Evolutionary conservation across 2,888 invertebrate genomes (phyloP).

Genomic region (Drosophila parthenogenetica): DNA sequence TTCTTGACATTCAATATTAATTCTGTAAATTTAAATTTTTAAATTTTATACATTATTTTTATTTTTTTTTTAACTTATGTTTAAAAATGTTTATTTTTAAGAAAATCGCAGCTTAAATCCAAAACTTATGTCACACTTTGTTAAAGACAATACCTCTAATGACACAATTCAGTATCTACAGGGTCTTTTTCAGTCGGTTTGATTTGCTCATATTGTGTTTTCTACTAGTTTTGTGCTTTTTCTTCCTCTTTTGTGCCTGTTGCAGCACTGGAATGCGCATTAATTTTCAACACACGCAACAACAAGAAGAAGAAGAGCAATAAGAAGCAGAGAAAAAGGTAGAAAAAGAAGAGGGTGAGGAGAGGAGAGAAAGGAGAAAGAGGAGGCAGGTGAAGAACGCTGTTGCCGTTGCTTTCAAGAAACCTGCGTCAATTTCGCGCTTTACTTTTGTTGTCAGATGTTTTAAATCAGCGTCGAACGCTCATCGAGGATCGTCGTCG

Average conservation of each 20-base stretch:
- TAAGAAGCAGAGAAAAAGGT: constrained; percentile 14
- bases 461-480: constrained; percentile 71
- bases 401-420: constrained; percentile 45
- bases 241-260: constrained; percentile 27
- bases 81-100: no score
- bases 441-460: constrained; percentile 80
- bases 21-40: no score
- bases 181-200: neutral
- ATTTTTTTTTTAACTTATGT: no score
- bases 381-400: neutral
- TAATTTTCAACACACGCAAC: constrained; percentile 78
- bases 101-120: no score
- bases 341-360: constrained; percentile 6
- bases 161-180: neutral
- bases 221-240: constrained; percentile 14
- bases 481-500: constrained; percentile 34
- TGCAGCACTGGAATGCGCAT: constrained; percentile 75
- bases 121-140: no score
- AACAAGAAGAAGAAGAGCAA: constrained; percentile 35
- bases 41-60: no score
- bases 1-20: no score
- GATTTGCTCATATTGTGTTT: neutral
- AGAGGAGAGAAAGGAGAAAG: constrained; percentile 3
- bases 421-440: constrained; percentile 80
- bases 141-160: no score